Evolutionary conservation across 1,140 invertebrate genomes (phyloP), one percentile per base, ranked within the genome.

Genomic region (Babylonia areolata): DNA sequence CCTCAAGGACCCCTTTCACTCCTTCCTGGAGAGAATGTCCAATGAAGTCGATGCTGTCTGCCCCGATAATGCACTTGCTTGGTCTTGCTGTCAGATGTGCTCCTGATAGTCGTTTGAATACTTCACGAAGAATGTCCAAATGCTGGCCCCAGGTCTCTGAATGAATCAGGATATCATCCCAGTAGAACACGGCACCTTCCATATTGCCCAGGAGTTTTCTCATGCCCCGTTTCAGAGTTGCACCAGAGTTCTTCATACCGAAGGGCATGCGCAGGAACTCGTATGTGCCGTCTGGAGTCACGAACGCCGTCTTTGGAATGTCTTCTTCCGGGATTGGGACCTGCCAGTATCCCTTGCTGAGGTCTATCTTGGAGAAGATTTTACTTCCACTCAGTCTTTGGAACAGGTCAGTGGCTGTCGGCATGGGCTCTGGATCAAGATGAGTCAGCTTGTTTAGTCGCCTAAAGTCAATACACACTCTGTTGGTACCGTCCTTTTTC

Each of bases 381-480:
- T 64, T 31, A 20, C 77, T 71, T n/a, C 64, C 78, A 12, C 69
- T 51, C 11, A 87, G 77, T 51, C 64, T 39, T 37, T 85, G 78
- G 15, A 88, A 58, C 23, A 88, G 86, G 64, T 91, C 90, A 73
- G 89, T 90, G 15, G 82, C 71, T 39, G 87, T 91, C 1, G 90
- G 85, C 35, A 91, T 58, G 9, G 89, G 87, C n/a, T 89, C 78
- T n/a, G 81, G 69, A 71, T 90, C 88, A n/a, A 84, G 64, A 9
- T 81, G 69, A 12, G 88, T 88, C 5, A 87, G 81, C 35, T 40
- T 71, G 77, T 91, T 90, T 3, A 90, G 69, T 39, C 84, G 79
- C 35, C 87, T 95, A 91, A 94, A 95, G 90, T 96, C 95, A 3
- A 91, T 93, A 89, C 95, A 95, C 35, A 64, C 23, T 28, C 71